Base-by-base conservation (phyloP, 2,888 invertebrate genomes). In the Drosophila helvetica region DNA sequence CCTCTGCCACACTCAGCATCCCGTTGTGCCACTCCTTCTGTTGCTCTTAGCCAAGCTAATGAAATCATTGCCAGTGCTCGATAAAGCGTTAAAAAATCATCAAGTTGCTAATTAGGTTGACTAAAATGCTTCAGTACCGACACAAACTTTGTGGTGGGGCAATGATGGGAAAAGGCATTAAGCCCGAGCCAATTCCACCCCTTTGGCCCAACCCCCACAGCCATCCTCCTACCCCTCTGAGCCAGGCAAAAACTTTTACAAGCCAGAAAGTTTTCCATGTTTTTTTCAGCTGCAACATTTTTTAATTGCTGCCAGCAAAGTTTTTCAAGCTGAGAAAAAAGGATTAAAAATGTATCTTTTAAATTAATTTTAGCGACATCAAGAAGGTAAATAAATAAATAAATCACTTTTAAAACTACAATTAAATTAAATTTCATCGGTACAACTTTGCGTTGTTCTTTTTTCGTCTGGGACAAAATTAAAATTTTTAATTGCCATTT, bases 41-140 rank as follows among this genome's bases (percentile, higher is more conserved):
- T 38, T 38, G n/a, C 38, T 6, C 15, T 57, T 12, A 18, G 38
- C 12, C 33, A 46, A 64, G n/a, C 72, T 82, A 82, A 82, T 87
- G 73, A 86, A 83, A 83, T 83, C 80, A 86, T 74, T 79, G 69
- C 74, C 75, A 55, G 55, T 69, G 83, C 88, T 80, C 88, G 83
- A 83, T 83, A 80, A 69, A 76, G 81, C 83, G 83, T 73, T 75
- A 62, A 86, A 74, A 83, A 83, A 88, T 83, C 88, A 86, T 88
- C 88, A 83, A 88, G 78, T 83, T 86, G 73, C 88, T 83, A 88
- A 83, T 83, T 86, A 88, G 78, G 83, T 88, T 86, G 86, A 69
- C 81, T 83, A 56, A 77, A 85, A 74, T 54, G 55, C 57, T 53
- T 47, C 48, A 47, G n/a, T 19, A 48, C 43, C 53, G 58, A 58